A percentile compares a stretch with the other conserved stretches of the same genome.
Evolutionary conservation across 2,888 invertebrate species (phyloP).

Genomic region (Cryptophagus acutangulus): DNA sequence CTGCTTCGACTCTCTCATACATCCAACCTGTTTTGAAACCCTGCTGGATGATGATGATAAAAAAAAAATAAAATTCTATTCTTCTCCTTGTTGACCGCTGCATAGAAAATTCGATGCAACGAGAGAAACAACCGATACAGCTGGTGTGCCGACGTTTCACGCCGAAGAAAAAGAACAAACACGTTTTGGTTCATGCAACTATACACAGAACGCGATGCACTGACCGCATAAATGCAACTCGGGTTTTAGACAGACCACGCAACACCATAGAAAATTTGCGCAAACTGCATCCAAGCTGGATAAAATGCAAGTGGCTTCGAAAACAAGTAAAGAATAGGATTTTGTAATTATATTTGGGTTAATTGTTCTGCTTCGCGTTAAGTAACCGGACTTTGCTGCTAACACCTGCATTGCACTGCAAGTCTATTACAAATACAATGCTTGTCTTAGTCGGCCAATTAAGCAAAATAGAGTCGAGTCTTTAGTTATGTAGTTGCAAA

Average conservation of each 20-base stretch:
- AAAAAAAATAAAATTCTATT: constrained; percentile 4
- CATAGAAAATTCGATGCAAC: not conserved
- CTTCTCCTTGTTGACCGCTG: constrained; percentile 1
- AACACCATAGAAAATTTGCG: constrained; percentile 30
- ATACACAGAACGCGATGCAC: constrained; percentile 35
- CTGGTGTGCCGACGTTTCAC: constrained; percentile 7
- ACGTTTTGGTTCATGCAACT: constrained; percentile 35
- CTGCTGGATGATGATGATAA: too few species aligned
- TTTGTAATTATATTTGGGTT: constrained; percentile 23
- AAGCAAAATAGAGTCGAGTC: too few species aligned
- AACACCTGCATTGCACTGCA: too few species aligned
- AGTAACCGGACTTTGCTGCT: too few species aligned
- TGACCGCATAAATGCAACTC: constrained; percentile 48
- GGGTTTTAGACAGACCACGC: constrained; percentile 37
- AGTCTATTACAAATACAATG: too few species aligned
- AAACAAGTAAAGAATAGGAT: not conserved
- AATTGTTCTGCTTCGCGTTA: constrained; percentile 38
- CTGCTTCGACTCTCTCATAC: not conserved
- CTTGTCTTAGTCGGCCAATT: too few species aligned
- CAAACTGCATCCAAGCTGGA: constrained; percentile 3
- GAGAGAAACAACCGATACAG: constrained; percentile 4
- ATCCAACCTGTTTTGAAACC: constrained; percentile 4
- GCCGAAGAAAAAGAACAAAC: constrained; percentile 31
- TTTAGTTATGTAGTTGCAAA: too few species aligned
- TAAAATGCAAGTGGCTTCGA: not conserved